These are phyloP conservation scores for Drosophila ananassae DNA, from an alignment of 1,140 invertebrate genomes.

Conservation along the genomic window DNA sequence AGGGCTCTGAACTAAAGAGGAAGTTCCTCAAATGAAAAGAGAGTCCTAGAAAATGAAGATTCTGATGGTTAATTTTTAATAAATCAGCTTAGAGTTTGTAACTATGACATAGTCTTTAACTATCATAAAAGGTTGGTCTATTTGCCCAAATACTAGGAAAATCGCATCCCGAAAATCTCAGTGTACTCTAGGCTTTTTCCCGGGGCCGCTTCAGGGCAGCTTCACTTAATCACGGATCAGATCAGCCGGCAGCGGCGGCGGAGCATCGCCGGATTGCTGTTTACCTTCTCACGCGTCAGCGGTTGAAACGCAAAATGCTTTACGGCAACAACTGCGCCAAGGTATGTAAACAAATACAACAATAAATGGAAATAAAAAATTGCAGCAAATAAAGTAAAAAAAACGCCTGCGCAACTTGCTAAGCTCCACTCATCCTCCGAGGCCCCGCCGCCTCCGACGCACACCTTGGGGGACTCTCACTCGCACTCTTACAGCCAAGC, in stretches of 20 bases:
- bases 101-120: too few species aligned
- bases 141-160: background rate
- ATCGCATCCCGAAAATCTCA: background rate
- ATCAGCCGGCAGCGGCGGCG: slow-evolving; percentile 24
- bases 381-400: slow-evolving; percentile 30
- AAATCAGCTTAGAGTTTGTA: too few species aligned
- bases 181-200: slow-evolving; percentile 50
- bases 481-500: slow-evolving; percentile 33
- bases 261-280: slow-evolving; percentile 50
- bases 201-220: slow-evolving; percentile 44
- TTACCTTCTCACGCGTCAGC: slow-evolving; percentile 59
- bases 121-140: too few species aligned
- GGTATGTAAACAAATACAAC: slow-evolving; percentile 20
- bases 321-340: slow-evolving; percentile 20
- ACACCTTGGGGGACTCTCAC: slow-evolving; percentile 33
- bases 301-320: slow-evolving; percentile 65
- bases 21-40: background rate
- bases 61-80: too few species aligned
- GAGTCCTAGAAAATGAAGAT: background rate
- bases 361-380: slow-evolving; percentile 15
- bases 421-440: slow-evolving; percentile 22
- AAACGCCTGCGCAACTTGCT: slow-evolving; percentile 59
- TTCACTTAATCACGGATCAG: slow-evolving; percentile 60
- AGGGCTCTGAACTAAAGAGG: background rate
- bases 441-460: slow-evolving; percentile 3